A percentile compares a stretch with the other conserved stretches of the same genome.
These are phyloP conservation scores for Drosophila neonasuta DNA, from an alignment of 2,888 invertebrate genomes.

Conservation along the genomic window DNA sequence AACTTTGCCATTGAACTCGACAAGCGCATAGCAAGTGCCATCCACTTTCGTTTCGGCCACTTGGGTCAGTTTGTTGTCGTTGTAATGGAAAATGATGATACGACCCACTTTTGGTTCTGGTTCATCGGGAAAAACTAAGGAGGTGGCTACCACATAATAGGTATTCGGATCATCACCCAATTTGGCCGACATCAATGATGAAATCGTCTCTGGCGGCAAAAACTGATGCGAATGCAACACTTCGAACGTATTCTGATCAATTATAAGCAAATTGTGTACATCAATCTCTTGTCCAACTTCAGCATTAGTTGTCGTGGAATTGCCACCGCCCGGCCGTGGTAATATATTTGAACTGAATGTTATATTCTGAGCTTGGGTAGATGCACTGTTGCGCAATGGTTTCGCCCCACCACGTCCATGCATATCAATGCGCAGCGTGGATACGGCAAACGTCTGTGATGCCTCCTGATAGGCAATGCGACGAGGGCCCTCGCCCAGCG, in stretches of 20 bases:
- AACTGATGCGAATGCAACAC: conserved; percentile 97
- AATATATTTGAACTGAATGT: conserved; percentile 85
- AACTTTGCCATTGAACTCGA: conserved; percentile 97
- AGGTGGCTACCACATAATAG: conserved; percentile 98
- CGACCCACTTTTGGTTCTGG: conserved; percentile 94
- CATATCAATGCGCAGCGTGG: conserved; percentile 94
- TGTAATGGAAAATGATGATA: conserved; percentile 94
- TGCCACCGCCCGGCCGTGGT: conserved; percentile 82
- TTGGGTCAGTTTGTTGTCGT: conserved; percentile 91
- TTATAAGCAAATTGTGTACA: conserved; percentile 93
- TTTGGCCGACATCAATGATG: conserved; percentile 94
- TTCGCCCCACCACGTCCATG: conserved; percentile 89
- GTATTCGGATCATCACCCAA: conserved; percentile 95
- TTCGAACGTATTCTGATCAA: conserved; percentile 98
- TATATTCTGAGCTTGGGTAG: conserved; percentile 88
- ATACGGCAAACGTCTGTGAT: conserved; percentile 96
- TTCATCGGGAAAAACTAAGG: conserved; percentile 96
- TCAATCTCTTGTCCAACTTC: conserved; percentile 92
- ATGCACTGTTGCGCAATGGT: conserved; percentile 88
- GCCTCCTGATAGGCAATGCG: conserved; percentile 97
- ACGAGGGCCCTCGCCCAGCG: conserved; percentile 95
- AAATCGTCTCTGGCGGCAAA: conserved; percentile 93
- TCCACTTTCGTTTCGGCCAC: conserved; percentile 98
- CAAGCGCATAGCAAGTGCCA: conserved; percentile 95
- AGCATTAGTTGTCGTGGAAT: conserved; percentile 80